Conservation (phyloP, 2,888 invertebrate species). For the Sminthurinus aureus region DNA sequence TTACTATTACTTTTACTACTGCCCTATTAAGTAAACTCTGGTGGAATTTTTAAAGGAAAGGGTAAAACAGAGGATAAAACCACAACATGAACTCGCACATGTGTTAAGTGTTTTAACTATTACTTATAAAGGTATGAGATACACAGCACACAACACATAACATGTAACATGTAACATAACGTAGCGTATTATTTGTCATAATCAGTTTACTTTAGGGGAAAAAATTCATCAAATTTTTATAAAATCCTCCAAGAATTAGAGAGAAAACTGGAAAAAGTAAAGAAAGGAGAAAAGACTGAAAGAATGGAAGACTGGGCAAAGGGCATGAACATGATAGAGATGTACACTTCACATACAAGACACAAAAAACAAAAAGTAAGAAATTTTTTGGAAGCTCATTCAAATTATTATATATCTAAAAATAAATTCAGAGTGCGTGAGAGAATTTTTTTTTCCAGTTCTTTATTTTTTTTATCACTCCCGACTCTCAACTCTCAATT, state of each 20-base stretch:
- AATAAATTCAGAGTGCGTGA: neutral
- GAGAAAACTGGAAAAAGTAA: neutral
- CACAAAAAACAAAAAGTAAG: no score
- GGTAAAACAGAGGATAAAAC: neutral
- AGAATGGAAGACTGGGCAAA: neutral
- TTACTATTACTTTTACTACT: no score
- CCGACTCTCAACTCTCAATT: no score
- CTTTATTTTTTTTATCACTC: no score
- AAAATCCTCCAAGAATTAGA: neutral
- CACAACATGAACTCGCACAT: neutral
- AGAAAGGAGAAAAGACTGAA: neutral
- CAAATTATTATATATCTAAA: neutral
- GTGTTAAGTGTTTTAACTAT: no score
- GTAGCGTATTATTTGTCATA: no score
- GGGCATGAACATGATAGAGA: neutral
- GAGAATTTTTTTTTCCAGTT: no score
- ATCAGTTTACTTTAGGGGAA: neutral
- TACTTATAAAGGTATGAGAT: no score
- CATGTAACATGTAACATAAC: no score
- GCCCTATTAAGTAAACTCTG: no score
- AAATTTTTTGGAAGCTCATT: neutral
- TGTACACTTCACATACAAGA: no score
- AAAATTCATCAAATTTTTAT: neutral
- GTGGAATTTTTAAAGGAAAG: neutral
- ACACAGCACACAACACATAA: no score